Base-by-base conservation (phyloP, 2,797 vertebrate species). In the Spinibarbus caldwelli region DNA sequence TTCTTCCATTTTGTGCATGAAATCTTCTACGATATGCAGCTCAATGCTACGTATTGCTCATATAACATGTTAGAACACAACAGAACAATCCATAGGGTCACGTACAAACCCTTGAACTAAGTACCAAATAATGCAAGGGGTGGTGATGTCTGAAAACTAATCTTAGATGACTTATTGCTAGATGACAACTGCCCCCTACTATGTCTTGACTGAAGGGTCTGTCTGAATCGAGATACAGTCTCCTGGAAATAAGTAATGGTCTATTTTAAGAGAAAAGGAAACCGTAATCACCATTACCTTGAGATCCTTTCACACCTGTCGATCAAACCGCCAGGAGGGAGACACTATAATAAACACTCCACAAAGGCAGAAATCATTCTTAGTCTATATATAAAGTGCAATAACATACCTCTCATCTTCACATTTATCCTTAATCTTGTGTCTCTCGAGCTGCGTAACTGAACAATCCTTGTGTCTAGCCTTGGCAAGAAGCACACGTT, bases 161-260 rank as follows among this genome's bases (percentile, higher is more conserved):
- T 76, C 80, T 82, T 23, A 73, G 12, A 14, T 45, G 41, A 62
- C 31, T 38, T 76, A 76, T 66, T 76, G 31, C 54, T 9, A 75
- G 57, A 75, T 66, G 14, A 66, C 14, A 83, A 2, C 43, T 66
- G 23, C 15, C 11, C 82, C 6, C 21, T 23, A 29, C 4, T 2
- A 78, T 64, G 57, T 78, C 54, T 78, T 62, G 23, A 19, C 76
- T 47, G 41, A 80, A 67, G 34, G 31, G 43, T 83, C 43, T 54
- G 34, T 6, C 23, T 76, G 21, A 76, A 52, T 23, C 17, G 2
- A 67, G 15, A 52, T 34, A 80, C 1, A 1, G 62, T 47, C 31
- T 49, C 26, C 59, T 17, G 41, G 29, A 80, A 59, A 66, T 14
- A 82, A 36, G 26, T 81, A 41, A 83, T 64, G 57, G 26, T 34